These are phyloP conservation scores for Venustaconcha ellipsiformis DNA, from an alignment of 1,140 invertebrate species.

Conservation along the genomic window DNA sequence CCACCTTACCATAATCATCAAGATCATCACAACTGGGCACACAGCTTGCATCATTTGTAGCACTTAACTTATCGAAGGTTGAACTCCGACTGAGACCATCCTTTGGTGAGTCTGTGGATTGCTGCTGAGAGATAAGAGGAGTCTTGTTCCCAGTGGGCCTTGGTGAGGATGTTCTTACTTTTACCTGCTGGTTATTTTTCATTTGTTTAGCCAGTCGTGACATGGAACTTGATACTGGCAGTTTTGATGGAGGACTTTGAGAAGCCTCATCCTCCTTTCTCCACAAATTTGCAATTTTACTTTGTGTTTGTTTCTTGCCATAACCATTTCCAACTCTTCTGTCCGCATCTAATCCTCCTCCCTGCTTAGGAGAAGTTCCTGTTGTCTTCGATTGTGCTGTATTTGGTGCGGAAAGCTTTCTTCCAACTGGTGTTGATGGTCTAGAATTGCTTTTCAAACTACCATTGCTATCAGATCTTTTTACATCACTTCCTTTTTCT, in stretches of 20 bases:
- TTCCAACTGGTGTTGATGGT: conserved; percentile 51
- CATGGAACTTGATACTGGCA: conserved; percentile 35
- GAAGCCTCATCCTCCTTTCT: conserved; percentile 74
- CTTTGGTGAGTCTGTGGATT: conserved; percentile 15
- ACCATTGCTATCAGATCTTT: conserved; percentile 63
- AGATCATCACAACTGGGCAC: conserved; percentile 34
- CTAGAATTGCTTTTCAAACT: conserved; percentile 64
- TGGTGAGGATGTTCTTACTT: conserved; percentile 10
- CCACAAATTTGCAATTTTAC: conserved; percentile 90
- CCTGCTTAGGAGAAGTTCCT: too few relatives aligned
- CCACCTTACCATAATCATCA: conserved; percentile 9
- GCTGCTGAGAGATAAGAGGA: conserved; percentile 4
- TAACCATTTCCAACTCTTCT: not conserved
- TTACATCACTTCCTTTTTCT: conserved; percentile 57
- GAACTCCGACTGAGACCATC: conserved; percentile 51
- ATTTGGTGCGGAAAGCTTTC: conserved; percentile 14
- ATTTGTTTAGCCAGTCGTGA: conserved; percentile 4
- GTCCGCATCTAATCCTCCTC: too few relatives aligned
- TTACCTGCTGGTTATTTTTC: conserved; percentile 2
- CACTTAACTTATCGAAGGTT: conserved; percentile 58
- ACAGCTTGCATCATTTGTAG: conserved; percentile 39
- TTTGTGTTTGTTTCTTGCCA: conserved; percentile 78
- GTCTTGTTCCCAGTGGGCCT: conserved; percentile 21
- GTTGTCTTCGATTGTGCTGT: conserved; percentile 3
- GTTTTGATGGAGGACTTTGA: conserved; percentile 35